Evolutionary conservation across 2,797 vertebrate genomes (phyloP), one percentile per base, ranked within the genome.

Genomic region (Apogon talboti): DNA sequence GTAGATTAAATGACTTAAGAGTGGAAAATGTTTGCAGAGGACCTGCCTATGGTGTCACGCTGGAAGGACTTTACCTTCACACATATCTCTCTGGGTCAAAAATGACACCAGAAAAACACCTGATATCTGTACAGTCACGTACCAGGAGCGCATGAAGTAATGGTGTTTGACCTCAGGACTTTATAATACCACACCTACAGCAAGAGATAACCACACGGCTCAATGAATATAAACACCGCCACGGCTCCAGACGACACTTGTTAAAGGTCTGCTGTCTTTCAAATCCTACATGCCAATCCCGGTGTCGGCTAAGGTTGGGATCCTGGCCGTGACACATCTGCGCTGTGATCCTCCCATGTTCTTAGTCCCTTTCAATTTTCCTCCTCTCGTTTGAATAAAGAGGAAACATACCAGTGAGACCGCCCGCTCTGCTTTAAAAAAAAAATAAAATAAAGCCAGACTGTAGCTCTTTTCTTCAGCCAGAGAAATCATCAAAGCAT

Each of bases 401-500:
- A 86, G 86, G 75, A 82, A 86, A 83, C 73, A 79, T 76, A 81
- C 69, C 71, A 87, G 70, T 30, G 76, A 82, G 80, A 81, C 70
- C 41, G 83, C 79, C 79, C 13, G 62, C 74, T 86, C 71, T 0
- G 44, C 78, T 80, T 73, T 15, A 43, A 68, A 68, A 70, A 74
- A 72, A 67, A 66, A 57, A 47, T 37, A 11, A n/a, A 16, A 45
- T 73, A 68, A 71, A 76, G 66, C 69, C 80, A 81, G 82, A 86
- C 83, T 82, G 78, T 81, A 87, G 85, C 87, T 87, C 79, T 84
- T 87, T 90, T 86, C 85, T 90, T 82, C 74, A 79, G 78, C 78
- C 78, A 83, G 76, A 81, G 79, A 85, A 89, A 90, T 86, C 79
- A 89, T 90, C 88, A 88, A 86, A 89, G 89, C 84, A 78, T 79